Conservation (phyloP, 2,888 invertebrate genomes). For the Archips xylosteana region DNA sequence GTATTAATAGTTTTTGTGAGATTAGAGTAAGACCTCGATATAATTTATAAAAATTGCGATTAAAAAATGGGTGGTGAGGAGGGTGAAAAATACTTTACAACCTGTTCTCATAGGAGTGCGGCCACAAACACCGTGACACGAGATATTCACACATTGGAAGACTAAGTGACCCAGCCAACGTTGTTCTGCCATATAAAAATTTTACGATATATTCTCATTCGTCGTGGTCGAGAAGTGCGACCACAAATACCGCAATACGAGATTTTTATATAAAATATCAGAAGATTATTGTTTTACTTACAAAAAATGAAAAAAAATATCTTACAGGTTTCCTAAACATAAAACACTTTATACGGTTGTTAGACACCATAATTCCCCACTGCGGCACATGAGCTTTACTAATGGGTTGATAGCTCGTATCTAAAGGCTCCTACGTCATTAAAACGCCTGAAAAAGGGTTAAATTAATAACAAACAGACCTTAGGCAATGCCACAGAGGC, state of each 20-base stretch:
- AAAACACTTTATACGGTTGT: neutral
- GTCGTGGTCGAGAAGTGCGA: no score
- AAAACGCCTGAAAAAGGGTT: constrained; percentile 32
- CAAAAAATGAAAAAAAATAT: neutral
- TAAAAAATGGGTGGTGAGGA: no score
- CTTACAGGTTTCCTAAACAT: neutral
- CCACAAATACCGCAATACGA: no score
- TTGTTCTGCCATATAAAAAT: no score
- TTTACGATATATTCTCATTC: no score
- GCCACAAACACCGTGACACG: no score
- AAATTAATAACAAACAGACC: constrained; percentile 35
- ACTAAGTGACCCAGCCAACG: no score
- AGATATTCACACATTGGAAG: no score
- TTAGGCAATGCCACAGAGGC: constrained; percentile 28
- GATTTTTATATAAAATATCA: no score
- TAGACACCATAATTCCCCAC: constrained; percentile 2
- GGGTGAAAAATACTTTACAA: no score
- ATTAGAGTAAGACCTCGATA: neutral
- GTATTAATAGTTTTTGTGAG: neutral
- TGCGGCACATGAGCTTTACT: constrained; percentile 3
- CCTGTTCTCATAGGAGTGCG: no score
- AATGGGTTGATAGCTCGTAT: constrained; percentile 12
- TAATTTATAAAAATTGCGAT: neutral
- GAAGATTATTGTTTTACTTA: neutral
- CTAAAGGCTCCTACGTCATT: constrained; percentile 20